Base-by-base conservation (phyloP, 2,888 invertebrate genomes). In the Calephelis perditalis region DNA sequence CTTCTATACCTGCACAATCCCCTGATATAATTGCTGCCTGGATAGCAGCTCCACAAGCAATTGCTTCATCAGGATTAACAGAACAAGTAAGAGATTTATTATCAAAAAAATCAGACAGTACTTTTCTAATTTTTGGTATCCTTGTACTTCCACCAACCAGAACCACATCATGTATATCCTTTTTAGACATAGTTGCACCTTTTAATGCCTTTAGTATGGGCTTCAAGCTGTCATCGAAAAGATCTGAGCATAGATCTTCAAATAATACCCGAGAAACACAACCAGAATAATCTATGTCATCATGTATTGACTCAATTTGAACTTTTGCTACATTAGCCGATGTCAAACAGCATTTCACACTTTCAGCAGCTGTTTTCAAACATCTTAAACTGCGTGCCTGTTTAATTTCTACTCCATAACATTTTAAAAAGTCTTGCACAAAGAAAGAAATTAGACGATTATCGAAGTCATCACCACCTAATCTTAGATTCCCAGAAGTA, bases 391-490 rank as follows among this genome's bases (percentile, higher is more conserved):
- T 74, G 67, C 75, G 77, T 0, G 70, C 60, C 35, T 63, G 62
- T 2, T 70, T 62, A 1, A 86, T 67, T 9, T 82, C 77, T n/a
- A 65, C 72, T 7, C 75, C 71, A 63, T 71, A 78, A 7, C 68
- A 74, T 44, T 81, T 85, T 3, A 74, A 70, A 46, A 86, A 81
- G 61, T 86, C 86, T 55, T 84, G 79, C 36, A 76, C 75, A 56
- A 85, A 82, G 63, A 78, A 83, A 0, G 79, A 78, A 0, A 84
- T 81, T 3, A 86, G 68, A 56, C 85, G 74, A 37, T 79, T 81
- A 46, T 87, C 85, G n/a, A 86, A 87, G 54, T 86, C 85, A 36
- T 85, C 84, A 0, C 86, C 86, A 0, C 86, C 86, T 0, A 86
- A 64, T 26, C 77, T 70, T 0, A 79, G 77, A 54, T 79, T 81